Evolutionary conservation across 2,888 invertebrate genomes (phyloP).

Genomic region (Protophormia terraenovae): DNA sequence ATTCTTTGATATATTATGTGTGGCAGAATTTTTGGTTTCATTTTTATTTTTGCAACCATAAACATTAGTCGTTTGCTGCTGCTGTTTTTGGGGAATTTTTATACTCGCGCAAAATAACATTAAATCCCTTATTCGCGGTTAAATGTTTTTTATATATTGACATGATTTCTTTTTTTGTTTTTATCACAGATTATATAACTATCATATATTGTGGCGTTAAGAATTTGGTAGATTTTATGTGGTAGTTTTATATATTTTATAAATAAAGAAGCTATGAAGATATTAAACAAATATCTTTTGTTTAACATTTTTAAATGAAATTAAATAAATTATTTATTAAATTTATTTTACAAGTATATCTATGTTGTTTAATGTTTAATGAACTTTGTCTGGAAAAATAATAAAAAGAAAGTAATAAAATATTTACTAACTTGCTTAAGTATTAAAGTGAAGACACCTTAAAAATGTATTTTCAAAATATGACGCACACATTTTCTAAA

Average conservation of each 20-base stretch:
- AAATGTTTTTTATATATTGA: constrained; percentile 6
- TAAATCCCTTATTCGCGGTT: constrained; percentile 8
- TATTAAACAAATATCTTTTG: too few species aligned
- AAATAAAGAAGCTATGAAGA: not conserved
- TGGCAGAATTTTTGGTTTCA: constrained; percentile 6
- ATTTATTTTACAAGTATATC: too few species aligned
- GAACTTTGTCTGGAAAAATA: too few species aligned
- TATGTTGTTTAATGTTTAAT: too few species aligned
- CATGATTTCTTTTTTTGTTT: not conserved
- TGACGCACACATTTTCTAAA: not conserved
- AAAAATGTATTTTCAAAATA: not conserved
- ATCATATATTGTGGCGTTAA: not conserved
- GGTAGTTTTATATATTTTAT: not conserved
- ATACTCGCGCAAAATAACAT: not conserved
- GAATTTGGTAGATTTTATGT: not conserved
- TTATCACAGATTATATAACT: not conserved
- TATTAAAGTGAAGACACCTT: too few species aligned
- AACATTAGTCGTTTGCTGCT: constrained; percentile 12
- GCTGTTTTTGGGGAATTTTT: not conserved
- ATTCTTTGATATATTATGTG: constrained; percentile 59
- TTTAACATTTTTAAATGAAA: too few species aligned
- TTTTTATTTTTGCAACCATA: constrained; percentile 7
- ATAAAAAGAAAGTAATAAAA: too few species aligned
- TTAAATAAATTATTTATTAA: too few species aligned
- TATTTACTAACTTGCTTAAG: too few species aligned